Percentiles rank a stretch among this genome's conserved stretches.
Evolutionary conservation across 1,140 invertebrate species (phyloP).

Genomic region (Phortica variegata): DNA sequence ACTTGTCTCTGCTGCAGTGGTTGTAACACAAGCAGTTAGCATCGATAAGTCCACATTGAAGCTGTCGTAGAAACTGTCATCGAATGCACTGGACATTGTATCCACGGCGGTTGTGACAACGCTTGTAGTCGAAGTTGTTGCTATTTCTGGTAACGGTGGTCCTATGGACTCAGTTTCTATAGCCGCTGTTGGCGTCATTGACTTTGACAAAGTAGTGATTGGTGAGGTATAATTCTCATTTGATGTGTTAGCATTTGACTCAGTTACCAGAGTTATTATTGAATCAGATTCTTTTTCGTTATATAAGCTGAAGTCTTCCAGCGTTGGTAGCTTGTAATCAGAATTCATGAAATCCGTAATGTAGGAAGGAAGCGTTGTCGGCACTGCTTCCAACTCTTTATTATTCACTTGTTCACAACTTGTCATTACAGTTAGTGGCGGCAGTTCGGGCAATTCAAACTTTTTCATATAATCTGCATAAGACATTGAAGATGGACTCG

Average conservation of each 20-base stretch:
- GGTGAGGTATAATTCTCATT: background rate
- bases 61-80: conserved; percentile 50
- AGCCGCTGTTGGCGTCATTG: too few species aligned
- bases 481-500: conserved; percentile 14
- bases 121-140: background rate
- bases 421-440: conserved; percentile 29
- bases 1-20: conserved; percentile 8
- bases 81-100: conserved; percentile 15
- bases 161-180: too few species aligned
- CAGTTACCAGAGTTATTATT: background rate
- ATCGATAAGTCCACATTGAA: conserved; percentile 43
- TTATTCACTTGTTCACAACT: too few species aligned
- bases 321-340: background rate
- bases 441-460: conserved; percentile 42
- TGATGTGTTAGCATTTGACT: background rate
- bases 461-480: conserved; percentile 43
- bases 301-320: too few species aligned
- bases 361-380: background rate
- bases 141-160: background rate
- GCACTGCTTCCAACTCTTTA: background rate
- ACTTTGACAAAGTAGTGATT: too few species aligned
- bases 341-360: conserved; percentile 3
- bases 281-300: too few species aligned
- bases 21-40: conserved; percentile 27
- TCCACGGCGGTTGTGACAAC: too few species aligned